Evolutionary conservation across 2,888 invertebrate species (phyloP), one percentile per base, ranked within the genome.

Genomic region (Platycheirus albimanus): DNA sequence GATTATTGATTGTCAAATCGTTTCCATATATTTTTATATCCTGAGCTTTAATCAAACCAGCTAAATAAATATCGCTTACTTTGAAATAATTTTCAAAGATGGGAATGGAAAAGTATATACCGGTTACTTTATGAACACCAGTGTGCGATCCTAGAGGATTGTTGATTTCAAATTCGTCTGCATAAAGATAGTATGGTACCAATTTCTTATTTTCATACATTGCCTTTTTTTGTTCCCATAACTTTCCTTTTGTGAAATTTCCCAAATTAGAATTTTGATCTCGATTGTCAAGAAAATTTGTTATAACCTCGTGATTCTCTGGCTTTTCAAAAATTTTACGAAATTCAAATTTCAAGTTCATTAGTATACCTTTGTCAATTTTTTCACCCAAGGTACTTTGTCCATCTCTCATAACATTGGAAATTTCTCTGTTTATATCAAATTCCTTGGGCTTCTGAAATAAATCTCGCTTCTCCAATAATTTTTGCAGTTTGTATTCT

Each of bases 11-110:
- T 13, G 49, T 49, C 49, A 49, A 49, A 49, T 47, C 47, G 20
- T 49, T 49, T 24, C 28, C 49, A 13, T 49, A 49, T 28, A 24
- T 49, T 24, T 24, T 49, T 24, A 49, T n/a, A n/a, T n/a, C n/a
- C n/a, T n/a, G n/a, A n/a, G n/a, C n/a, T n/a, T n/a, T n/a, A n/a
- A n/a, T n/a, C n/a, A n/a, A n/a, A n/a, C n/a, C n/a, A n/a, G n/a
- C 28, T 8, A 28, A 28, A 8, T 49, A 49, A 28, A 49, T 49
- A 49, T 49, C 49, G 11, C 45, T 45, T 10, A 45, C 45, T 45
- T 43, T 43, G 6, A 5, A n/a, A 47, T 47, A 19, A 47, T n/a
- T 47, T 47, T n/a, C 47, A 24, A 47, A 47, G 19, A 47, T 47
- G 3, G 47, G 47, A n/a, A 47, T 47, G 2, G 47, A 47, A 47